Conservation (phyloP, 1,140 invertebrate genomes). For the Trichonephila inaurata region DNA sequence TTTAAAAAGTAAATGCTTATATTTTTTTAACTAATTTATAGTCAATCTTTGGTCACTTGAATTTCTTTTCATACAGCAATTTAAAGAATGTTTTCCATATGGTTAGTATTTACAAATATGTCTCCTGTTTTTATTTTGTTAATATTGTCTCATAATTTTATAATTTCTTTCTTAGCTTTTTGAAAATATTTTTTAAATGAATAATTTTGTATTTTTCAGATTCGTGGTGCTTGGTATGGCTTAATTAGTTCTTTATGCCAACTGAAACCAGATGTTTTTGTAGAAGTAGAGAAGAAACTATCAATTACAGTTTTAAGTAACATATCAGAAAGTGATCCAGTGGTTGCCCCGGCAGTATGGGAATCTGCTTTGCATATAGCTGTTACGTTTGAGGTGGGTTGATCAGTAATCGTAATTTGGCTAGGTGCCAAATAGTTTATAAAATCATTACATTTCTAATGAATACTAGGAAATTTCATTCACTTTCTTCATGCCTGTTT, state of each 20-base stretch:
- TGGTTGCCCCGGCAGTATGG: slow-evolving; percentile 86
- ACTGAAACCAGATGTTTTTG: slow-evolving; percentile 81
- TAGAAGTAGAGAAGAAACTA: slow-evolving; percentile 83
- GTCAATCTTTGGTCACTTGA: no score
- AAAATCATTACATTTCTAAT: neutral
- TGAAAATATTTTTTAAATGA: neutral
- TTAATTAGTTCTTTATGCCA: slow-evolving; percentile 85
- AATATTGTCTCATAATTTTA: no score
- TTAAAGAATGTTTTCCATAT: neutral
- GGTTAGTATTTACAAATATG: no score
- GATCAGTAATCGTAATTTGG: neutral
- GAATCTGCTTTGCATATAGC: slow-evolving; percentile 85
- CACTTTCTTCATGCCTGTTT: neutral
- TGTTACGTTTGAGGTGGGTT: slow-evolving; percentile 83
- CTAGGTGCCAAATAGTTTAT: neutral
- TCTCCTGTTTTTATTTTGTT: no score
- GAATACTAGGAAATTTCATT: neutral
- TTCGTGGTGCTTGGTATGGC: slow-evolving; percentile 85
- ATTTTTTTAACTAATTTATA: no score
- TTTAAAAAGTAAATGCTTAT: no score
- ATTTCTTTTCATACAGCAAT: neutral
- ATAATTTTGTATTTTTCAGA: slow-evolving; percentile 78
- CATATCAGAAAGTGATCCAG: slow-evolving; percentile 87
- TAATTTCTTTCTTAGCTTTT: no score
- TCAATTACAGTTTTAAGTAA: slow-evolving; percentile 85